Conservation (phyloP, 2,888 invertebrate genomes). For the Cylindroiulus punctatus region DNA sequence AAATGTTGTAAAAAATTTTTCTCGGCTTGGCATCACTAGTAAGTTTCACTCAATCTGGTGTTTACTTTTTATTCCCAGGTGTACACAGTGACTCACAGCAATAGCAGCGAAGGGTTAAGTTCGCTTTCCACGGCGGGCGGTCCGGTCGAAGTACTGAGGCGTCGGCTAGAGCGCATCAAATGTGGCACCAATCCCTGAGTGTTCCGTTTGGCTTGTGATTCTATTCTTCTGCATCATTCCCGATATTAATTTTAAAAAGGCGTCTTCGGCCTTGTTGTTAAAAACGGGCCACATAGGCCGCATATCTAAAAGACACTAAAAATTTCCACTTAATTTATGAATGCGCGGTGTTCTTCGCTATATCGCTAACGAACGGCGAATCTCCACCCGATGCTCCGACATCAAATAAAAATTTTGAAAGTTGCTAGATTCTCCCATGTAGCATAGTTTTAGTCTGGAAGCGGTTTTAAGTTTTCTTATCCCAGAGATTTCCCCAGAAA, state of each 20-base stretch:
- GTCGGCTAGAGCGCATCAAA: constrained; percentile 57
- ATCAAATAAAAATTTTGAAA: neutral
- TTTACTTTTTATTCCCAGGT: constrained; percentile 4
- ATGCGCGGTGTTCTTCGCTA: neutral
- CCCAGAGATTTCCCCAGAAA: neutral
- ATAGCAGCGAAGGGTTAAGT: constrained; percentile 55
- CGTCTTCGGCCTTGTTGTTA: neutral
- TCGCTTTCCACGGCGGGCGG: neutral
- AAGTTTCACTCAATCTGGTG: neutral
- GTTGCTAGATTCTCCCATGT: neutral
- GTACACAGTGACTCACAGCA: constrained; percentile 48
- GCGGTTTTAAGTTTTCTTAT: neutral
- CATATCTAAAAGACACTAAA: constrained; percentile 1
- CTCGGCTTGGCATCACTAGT: neutral
- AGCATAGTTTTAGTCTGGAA: neutral
- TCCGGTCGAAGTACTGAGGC: constrained; percentile 55
- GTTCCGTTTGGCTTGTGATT: neutral
- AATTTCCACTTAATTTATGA: constrained; percentile 17
- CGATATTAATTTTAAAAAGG: neutral
- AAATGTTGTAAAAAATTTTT: too few relatives aligned
- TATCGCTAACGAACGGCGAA: neutral
- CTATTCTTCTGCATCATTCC: constrained; percentile 8
- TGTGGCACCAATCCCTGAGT: constrained; percentile 32
- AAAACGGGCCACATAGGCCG: neutral
- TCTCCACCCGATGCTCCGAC: neutral